These are phyloP conservation scores for Loripinus fragilis DNA, from an alignment of 2,888 invertebrate genomes.

Conservation along the genomic window DNA sequence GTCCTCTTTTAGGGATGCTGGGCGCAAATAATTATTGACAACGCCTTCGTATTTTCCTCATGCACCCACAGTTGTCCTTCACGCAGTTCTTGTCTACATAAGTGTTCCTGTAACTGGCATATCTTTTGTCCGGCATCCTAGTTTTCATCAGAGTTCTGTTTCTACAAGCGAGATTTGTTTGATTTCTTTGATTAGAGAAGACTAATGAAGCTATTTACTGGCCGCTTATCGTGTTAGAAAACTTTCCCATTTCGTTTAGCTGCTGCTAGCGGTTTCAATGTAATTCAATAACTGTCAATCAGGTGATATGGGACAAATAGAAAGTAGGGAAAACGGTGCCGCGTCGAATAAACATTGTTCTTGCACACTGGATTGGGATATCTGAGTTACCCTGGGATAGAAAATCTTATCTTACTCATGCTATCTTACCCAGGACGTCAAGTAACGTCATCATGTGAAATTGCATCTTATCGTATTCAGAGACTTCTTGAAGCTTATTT, in stretches of 20 bases:
- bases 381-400: no score
- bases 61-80: neutral
- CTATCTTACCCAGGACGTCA: no score
- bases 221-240: conserved; percentile 16
- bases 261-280: conserved; percentile 1
- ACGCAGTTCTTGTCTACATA: neutral
- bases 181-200: conserved; percentile 12
- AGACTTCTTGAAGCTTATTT: no score
- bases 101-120: neutral
- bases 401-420: no score
- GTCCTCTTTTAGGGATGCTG: no score
- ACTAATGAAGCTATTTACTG: conserved; percentile 16
- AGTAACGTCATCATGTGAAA: no score
- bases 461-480: no score
- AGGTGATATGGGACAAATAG: neutral
- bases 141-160: neutral
- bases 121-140: conserved; percentile 10
- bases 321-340: no score
- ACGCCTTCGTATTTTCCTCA: neutral
- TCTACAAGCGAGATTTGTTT: conserved; percentile 11
- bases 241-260: conserved; percentile 15
- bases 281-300: conserved; percentile 18
- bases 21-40: no score
- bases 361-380: no score
- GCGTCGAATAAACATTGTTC: no score